A percentile compares a stretch with the other conserved stretches of the same genome.
phyloP scores from a whole-genome alignment of 2,113 vertebrate genomes.

The Cyphomyrus discorhynchus region DNA sequence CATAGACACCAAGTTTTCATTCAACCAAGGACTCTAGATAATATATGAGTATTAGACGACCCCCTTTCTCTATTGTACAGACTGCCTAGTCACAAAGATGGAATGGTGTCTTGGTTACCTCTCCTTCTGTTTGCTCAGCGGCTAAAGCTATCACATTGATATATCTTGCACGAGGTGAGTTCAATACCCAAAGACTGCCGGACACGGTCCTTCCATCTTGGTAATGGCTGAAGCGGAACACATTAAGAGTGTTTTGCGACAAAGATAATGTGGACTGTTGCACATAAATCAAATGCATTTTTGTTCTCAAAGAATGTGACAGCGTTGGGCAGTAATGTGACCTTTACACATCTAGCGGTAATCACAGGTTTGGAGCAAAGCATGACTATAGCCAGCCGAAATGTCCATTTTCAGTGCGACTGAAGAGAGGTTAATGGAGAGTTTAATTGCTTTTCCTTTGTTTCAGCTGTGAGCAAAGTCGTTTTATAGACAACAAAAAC shows the following conservation, averaged over 20 bases:
- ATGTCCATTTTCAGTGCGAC: not conserved
- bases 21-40: no score
- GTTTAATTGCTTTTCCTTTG: not conserved
- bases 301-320: not conserved
- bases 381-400: not conserved
- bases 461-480: not conserved
- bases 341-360: not conserved
- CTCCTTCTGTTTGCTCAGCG: not conserved
- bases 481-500: slow-evolving; percentile 4
- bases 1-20: no score
- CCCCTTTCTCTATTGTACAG: not conserved
- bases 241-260: not conserved
- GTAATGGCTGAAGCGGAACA: not conserved
- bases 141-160: not conserved
- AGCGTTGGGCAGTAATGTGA: not conserved
- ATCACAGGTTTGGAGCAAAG: not conserved
- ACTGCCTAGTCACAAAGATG: not conserved
- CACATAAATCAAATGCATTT: not conserved
- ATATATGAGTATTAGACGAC: not conserved
- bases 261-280: not conserved
- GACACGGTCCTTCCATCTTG: not conserved
- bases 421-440: not conserved
- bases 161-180: not conserved
- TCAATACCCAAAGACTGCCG: no score
- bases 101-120: not conserved